Conservation (phyloP, 2,113 vertebrate genomes). For the Tiliqua scincoides region DNA sequence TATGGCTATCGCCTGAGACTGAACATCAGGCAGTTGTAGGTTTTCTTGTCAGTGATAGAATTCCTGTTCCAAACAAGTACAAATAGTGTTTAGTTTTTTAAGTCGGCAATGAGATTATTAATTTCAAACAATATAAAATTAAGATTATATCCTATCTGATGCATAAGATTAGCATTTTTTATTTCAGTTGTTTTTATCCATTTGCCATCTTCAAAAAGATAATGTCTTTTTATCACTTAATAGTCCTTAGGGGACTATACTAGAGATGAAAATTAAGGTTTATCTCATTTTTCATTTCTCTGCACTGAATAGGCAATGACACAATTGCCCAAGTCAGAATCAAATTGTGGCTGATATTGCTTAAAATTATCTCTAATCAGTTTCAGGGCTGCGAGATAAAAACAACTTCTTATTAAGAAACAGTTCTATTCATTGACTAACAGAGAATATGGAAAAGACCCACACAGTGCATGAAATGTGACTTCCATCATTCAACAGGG, state of each 20-base stretch:
- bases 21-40: not conserved
- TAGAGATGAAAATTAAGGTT: not conserved
- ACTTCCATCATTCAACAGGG: not conserved
- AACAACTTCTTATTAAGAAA: conserved; percentile 29
- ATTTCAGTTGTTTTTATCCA: not conserved
- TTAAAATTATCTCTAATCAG: not conserved
- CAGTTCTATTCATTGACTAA: conserved; percentile 38
- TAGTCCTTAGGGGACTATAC: not conserved
- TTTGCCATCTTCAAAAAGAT: conserved; percentile 10
- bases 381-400: conserved; percentile 43
- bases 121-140: not conserved
- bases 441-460: conserved; percentile 26
- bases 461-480: not conserved
- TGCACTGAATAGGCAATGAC: conserved; percentile 34
- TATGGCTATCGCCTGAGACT: not conserved
- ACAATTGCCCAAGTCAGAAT: conserved; percentile 36
- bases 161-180: conserved; percentile 6
- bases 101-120: not conserved
- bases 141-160: not conserved
- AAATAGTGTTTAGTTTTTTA: not conserved
- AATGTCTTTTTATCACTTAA: not conserved
- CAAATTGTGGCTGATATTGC: not conserved
- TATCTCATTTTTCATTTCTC: conserved; percentile 31
- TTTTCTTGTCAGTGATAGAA: not conserved
- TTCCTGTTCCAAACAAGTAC: not conserved